Evolutionary conservation across 2,797 vertebrate genomes (phyloP).

Genomic region (Gadopsis marmoratus): DNA sequence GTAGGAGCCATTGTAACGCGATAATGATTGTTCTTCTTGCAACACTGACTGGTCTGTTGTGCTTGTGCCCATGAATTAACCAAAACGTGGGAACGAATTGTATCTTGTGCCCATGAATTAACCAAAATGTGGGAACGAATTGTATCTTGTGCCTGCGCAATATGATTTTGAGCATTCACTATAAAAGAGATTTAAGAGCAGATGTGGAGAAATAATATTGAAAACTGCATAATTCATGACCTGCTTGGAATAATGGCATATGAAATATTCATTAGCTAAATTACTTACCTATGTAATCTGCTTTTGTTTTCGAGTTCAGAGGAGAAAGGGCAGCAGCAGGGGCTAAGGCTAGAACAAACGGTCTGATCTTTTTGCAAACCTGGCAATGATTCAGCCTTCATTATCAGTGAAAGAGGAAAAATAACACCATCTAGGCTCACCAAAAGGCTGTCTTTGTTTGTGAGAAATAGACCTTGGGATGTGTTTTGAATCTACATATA

Average conservation of each 20-base stretch:
- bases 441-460: constrained; percentile 41
- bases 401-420: constrained; percentile 47
- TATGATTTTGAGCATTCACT: too few relatives aligned
- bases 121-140: too few relatives aligned
- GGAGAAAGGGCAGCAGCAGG: constrained; percentile 61
- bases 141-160: too few relatives aligned
- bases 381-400: constrained; percentile 48
- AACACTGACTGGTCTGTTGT: too few relatives aligned
- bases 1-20: too few relatives aligned
- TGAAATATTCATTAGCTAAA: constrained; percentile 83
- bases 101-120: too few relatives aligned
- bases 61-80: too few relatives aligned
- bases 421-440: constrained; percentile 22
- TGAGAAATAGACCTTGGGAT: constrained; percentile 37
- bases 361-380: constrained; percentile 54
- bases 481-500: constrained; percentile 29
- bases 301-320: constrained; percentile 75
- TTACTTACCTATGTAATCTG: constrained; percentile 76
- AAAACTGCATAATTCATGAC: constrained; percentile 80
- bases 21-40: too few relatives aligned
- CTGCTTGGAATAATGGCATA: constrained; percentile 77
- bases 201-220: constrained; percentile 67
- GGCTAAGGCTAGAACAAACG: constrained; percentile 63
- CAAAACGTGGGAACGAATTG: too few relatives aligned
- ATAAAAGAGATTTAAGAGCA: constrained; percentile 70